phyloP scores from a whole-genome alignment of 1,140 invertebrate species.

The Trinorchestia longiramus region DNA sequence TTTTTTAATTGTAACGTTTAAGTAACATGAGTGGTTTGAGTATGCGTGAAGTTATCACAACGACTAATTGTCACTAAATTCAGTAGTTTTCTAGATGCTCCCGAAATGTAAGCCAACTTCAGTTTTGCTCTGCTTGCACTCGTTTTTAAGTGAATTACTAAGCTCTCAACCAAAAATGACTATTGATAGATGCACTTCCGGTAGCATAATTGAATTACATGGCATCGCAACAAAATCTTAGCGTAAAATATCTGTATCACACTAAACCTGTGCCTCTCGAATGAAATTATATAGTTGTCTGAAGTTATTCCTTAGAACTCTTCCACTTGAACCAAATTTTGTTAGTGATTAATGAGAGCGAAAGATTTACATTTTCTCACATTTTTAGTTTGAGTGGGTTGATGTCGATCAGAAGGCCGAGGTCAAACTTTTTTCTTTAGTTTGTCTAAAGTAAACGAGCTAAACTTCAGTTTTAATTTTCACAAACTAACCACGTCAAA shows the following conservation, averaged over 20 bases:
- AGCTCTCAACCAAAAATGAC: neutral
- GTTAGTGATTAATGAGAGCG: neutral
- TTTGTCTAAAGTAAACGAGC: neutral
- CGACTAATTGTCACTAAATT: neutral
- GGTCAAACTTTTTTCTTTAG: neutral
- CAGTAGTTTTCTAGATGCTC: neutral
- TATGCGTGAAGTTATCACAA: neutral
- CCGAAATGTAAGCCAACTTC: neutral
- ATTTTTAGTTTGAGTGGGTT: neutral
- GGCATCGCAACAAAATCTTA: neutral
- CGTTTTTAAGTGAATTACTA: neutral
- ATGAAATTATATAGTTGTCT: neutral
- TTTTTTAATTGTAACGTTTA: neutral
- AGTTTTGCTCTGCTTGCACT: no score
- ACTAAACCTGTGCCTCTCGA: neutral
- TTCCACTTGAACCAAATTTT: neutral
- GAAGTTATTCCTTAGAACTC: neutral
- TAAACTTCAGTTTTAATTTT: neutral
- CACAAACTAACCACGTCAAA: neutral
- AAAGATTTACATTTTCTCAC: neutral
- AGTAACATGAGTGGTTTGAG: neutral
- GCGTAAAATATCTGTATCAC: neutral
- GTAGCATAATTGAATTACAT: neutral
- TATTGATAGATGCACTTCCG: neutral
- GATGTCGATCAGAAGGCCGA: neutral